Conservation (phyloP, 2,797 vertebrate genomes). For the Platalea minor region DNA sequence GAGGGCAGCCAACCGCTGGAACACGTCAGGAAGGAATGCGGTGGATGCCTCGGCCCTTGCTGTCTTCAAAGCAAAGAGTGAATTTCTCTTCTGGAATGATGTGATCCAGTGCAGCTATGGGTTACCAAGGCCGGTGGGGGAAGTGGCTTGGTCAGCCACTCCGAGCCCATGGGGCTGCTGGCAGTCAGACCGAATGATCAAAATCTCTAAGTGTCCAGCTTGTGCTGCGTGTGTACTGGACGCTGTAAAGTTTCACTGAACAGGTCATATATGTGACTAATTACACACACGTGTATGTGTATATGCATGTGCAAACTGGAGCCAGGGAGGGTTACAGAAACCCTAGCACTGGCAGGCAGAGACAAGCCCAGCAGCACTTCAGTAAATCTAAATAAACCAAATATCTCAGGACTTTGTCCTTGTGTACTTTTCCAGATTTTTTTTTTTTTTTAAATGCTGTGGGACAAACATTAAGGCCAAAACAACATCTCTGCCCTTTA, state of each 20-base stretch:
- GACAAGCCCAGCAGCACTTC: not conserved
- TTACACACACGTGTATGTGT: not conserved
- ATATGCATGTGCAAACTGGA: not conserved
- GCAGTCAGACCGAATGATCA: not conserved
- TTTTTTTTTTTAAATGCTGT: not conserved
- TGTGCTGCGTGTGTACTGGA: not conserved
- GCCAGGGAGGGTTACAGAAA: not conserved
- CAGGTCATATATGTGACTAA: not conserved
- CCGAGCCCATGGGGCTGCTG: rapidly evolving
- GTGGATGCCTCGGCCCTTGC: not conserved
- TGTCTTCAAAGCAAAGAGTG: not conserved
- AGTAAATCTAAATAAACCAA: not conserved
- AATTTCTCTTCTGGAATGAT: not conserved
- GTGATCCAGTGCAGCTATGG: rapidly evolving
- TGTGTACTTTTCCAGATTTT: not conserved
- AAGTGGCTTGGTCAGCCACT: not conserved
- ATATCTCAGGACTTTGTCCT: not conserved
- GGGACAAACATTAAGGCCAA: not conserved
- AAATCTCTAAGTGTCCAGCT: not conserved
- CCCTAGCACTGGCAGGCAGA: not conserved
- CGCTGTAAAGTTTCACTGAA: not conserved
- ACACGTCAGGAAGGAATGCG: not conserved
- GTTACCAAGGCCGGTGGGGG: not conserved
- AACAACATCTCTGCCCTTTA: not conserved
- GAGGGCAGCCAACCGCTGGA: not conserved